Conservation (phyloP, 2,888 invertebrate genomes). For the Chrysina gloriosa region DNA sequence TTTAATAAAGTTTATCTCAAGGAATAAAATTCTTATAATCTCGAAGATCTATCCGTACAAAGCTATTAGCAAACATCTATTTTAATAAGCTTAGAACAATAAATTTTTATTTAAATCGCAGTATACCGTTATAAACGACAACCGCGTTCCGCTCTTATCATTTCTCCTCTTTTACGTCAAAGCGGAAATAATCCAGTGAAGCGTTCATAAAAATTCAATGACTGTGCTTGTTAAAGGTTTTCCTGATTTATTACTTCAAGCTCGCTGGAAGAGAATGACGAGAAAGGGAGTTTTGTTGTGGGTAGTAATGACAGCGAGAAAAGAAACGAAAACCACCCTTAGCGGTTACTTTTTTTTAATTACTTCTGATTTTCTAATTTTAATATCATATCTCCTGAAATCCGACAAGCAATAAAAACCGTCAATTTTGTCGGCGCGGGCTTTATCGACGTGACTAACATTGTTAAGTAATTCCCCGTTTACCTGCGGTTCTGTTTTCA, state of each 20-base stretch:
- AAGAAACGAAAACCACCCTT: neutral
- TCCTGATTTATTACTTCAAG: slow-evolving; percentile 49
- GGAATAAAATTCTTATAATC: too few species aligned
- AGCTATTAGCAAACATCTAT: slow-evolving; percentile 22
- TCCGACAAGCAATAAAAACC: neutral
- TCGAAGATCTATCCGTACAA: too few species aligned
- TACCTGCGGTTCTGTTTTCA: too few species aligned
- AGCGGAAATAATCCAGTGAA: slow-evolving; percentile 30
- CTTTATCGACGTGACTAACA: too few species aligned
- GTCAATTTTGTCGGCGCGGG: neutral
- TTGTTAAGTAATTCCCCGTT: too few species aligned
- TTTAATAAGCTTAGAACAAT: slow-evolving; percentile 27
- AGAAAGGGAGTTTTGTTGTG: slow-evolving; percentile 24
- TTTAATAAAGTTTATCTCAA: too few species aligned
- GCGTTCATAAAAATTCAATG: slow-evolving; percentile 49
- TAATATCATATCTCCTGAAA: slow-evolving; percentile 1
- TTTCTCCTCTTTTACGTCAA: slow-evolving; percentile 31
- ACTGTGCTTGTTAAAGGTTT: slow-evolving; percentile 49
- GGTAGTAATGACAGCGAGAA: slow-evolving; percentile 9
- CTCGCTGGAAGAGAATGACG: slow-evolving; percentile 37
- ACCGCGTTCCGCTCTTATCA: slow-evolving; percentile 30
- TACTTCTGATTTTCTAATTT: slow-evolving; percentile 24
- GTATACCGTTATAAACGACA: slow-evolving; percentile 26
- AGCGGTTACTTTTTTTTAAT: neutral
- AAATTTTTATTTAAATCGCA: slow-evolving; percentile 30